Percentiles rank a stretch among this genome's conserved stretches.
phyloP scores from a whole-genome alignment of 2,888 invertebrate genomes.

The Hypomecis atomaria region DNA sequence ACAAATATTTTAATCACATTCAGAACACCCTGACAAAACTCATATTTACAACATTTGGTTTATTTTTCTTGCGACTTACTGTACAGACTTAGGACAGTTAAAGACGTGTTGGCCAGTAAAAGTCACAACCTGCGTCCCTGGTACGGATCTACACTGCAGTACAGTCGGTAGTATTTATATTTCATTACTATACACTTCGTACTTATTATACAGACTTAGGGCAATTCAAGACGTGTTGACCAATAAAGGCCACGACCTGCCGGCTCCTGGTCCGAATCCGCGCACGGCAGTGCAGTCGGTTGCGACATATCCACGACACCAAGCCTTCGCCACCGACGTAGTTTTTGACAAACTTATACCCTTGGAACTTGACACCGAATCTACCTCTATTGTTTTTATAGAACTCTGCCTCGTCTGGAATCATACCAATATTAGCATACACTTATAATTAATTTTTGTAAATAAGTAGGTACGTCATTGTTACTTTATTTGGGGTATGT shows the following conservation, averaged over 20 bases:
- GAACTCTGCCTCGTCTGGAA: constrained; percentile 36
- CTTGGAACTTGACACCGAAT: constrained; percentile 40
- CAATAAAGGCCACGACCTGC: constrained; percentile 2
- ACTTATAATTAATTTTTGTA: not conserved
- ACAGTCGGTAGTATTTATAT: no score
- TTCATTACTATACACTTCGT: no score
- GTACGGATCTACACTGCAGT: no score
- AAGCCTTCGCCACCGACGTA: constrained; percentile 40
- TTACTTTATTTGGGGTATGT: no score
- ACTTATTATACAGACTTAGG: not conserved
- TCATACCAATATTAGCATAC: not conserved
- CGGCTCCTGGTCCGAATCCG: constrained; percentile 12
- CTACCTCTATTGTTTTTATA: constrained; percentile 44
- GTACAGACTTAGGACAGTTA: no score
- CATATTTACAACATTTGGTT: no score
- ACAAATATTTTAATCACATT: no score
- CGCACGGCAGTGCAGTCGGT: constrained; percentile 40
- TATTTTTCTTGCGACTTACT: no score
- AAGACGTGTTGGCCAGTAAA: no score
- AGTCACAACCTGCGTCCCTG: no score
- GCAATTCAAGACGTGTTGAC: not conserved
- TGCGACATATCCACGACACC: constrained; percentile 47
- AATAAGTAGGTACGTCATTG: no score
- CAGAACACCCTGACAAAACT: no score
- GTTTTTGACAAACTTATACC: constrained; percentile 49